Evolutionary conservation across 1,140 invertebrate species (phyloP).

Genomic region (Camponotus floridanus): DNA sequence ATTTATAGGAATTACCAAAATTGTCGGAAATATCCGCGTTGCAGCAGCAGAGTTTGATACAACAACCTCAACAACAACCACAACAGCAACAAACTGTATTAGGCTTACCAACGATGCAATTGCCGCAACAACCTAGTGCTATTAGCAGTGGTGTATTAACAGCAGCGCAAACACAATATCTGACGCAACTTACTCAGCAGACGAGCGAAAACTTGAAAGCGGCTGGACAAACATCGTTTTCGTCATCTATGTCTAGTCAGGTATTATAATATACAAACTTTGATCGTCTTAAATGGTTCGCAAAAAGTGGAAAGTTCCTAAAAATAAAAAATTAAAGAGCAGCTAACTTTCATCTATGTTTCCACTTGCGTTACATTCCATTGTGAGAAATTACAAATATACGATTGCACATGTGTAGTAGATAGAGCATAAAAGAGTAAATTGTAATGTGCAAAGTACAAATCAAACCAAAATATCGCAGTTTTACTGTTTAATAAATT

Average conservation of each 20-base stretch:
- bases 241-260: slow-evolving; percentile 82
- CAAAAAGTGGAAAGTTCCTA: no score
- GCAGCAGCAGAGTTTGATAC: slow-evolving; percentile 77
- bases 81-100: slow-evolving; percentile 79
- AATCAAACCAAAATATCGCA: no score
- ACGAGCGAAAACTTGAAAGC: slow-evolving; percentile 89
- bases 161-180: slow-evolving; percentile 91
- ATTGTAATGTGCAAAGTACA: no score
- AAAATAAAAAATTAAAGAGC: no score
- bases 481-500: background rate
- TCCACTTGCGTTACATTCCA: no score
- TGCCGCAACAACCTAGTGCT: slow-evolving; percentile 82
- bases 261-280: slow-evolving; percentile 65
- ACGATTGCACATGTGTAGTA: no score
- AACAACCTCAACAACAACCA: slow-evolving; percentile 80
- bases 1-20: slow-evolving; percentile 79
- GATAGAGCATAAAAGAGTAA: no score
- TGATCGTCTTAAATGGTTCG: no score
- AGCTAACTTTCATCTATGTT: no score
- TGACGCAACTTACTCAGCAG: slow-evolving; percentile 90
- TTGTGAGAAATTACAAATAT: no score
- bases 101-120: slow-evolving; percentile 83
- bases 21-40: slow-evolving; percentile 78
- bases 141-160: slow-evolving; percentile 86
- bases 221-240: slow-evolving; percentile 85